phyloP scores from a whole-genome alignment of 2,113 vertebrate genomes.

The Melanostigma gelatinosum region DNA sequence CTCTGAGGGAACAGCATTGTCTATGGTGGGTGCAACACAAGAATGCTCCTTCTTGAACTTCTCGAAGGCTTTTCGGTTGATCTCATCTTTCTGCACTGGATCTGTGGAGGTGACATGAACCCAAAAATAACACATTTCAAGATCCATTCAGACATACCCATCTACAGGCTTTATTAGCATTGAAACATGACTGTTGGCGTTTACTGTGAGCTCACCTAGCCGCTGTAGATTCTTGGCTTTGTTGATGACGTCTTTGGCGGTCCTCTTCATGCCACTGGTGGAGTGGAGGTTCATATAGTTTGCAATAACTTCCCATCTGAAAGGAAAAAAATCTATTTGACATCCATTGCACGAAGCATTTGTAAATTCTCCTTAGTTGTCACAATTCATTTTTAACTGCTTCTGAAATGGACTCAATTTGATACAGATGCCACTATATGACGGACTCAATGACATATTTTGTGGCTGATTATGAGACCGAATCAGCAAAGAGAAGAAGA shows the following conservation, averaged over 20 bases:
- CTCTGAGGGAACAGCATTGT: constrained; percentile 93
- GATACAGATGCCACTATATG: too few relatives aligned
- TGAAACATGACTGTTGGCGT: too few relatives aligned
- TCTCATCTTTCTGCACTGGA: constrained; percentile 95
- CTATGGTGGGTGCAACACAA: constrained; percentile 85
- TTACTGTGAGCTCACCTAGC: constrained; percentile 85
- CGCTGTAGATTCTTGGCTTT: constrained; percentile 98
- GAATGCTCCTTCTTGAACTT: constrained; percentile 97
- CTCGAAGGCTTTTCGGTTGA: constrained; percentile 98
- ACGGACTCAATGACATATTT: too few relatives aligned
- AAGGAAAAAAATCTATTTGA: constrained; percentile 5
- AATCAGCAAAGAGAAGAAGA: neutral
- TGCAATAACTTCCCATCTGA: constrained; percentile 98
- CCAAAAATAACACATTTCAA: too few relatives aligned
- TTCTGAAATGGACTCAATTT: too few relatives aligned
- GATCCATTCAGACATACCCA: too few relatives aligned
- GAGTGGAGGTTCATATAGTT: constrained; percentile 99
- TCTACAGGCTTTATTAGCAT: neutral
- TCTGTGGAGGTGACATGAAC: constrained; percentile 76
- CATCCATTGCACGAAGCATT: too few relatives aligned
- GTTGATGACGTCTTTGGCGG: constrained; percentile 96
- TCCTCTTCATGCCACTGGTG: constrained; percentile 90
- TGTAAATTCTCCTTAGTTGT: too few relatives aligned
- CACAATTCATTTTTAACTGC: too few relatives aligned
- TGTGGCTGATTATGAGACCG: neutral